Conservation (phyloP, 2,888 invertebrate genomes). For the Leptodirus hochenwartii region DNA sequence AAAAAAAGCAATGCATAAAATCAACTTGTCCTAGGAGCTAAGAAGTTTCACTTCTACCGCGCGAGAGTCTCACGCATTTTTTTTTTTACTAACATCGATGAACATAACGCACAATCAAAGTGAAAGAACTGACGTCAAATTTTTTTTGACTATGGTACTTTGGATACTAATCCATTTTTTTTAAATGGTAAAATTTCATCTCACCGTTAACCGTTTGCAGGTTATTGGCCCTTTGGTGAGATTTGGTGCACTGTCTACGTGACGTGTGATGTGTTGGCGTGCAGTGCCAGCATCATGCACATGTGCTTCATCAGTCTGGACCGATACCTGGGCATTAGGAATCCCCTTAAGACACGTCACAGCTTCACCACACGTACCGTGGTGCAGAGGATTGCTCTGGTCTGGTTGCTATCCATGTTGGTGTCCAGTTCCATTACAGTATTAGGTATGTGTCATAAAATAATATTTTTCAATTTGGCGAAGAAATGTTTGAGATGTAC, state of each 20-base stretch:
- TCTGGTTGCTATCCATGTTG: constrained; percentile 81
- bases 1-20: no score
- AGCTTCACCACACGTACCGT: constrained; percentile 69
- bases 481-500: no score
- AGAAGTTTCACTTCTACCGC: no score
- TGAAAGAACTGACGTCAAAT: no score
- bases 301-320: constrained; percentile 86
- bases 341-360: constrained; percentile 72
- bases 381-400: constrained; percentile 74
- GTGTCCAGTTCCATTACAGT: constrained; percentile 76
- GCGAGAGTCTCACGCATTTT: no score
- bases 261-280: constrained; percentile 89
- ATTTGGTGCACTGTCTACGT: constrained; percentile 90
- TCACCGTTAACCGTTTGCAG: no score
- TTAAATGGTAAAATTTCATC: no score
- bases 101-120: no score
- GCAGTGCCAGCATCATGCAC: constrained; percentile 90
- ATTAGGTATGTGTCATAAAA: constrained; percentile 39
- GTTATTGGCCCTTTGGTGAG: constrained; percentile 82
- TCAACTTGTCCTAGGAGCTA: no score
- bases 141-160: no score
- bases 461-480: background rate
- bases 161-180: no score
- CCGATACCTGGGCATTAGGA: constrained; percentile 74
- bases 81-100: no score